phyloP scores from a whole-genome alignment of 2,888 invertebrate species.

The Acanthosepion lycidas region DNA sequence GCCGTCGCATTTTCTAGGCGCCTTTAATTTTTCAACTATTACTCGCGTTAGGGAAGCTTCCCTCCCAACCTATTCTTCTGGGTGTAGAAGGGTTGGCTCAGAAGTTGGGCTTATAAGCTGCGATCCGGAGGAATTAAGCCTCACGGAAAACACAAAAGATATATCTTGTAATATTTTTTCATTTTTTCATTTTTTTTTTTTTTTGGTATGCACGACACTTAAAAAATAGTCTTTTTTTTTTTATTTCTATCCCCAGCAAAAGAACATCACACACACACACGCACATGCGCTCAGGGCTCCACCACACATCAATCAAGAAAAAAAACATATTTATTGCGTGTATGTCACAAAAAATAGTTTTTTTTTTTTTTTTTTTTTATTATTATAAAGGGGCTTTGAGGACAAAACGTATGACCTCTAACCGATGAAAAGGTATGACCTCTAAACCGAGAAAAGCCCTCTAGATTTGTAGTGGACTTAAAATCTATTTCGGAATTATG shows the following conservation, averaged over 20 bases:
- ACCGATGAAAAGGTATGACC: no score
- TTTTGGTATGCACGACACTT: neutral
- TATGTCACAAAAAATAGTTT: neutral
- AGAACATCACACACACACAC: no score
- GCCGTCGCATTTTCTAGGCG: slow-evolving; percentile 1
- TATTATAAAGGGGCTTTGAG: no score
- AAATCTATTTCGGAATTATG: no score
- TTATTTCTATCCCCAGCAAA: no score
- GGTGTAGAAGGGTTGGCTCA: neutral
- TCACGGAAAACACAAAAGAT: neutral
- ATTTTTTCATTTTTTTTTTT: neutral
- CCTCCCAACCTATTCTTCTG: neutral
- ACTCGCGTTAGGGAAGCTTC: neutral
- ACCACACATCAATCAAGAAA: no score
- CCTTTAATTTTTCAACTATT: neutral
- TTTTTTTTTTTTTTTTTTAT: no score
- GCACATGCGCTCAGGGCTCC: no score
- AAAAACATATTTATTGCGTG: neutral
- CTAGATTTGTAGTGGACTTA: no score
- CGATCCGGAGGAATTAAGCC: slow-evolving; percentile 4
- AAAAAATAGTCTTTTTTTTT: neutral
- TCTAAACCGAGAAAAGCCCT: no score
- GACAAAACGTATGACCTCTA: no score
- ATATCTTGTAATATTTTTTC: neutral
- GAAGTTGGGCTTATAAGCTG: neutral